Percentiles rank a stretch among this genome's conserved stretches.
phyloP scores from a whole-genome alignment of 2,113 vertebrate species.

The Crotalus horridus region DNA sequence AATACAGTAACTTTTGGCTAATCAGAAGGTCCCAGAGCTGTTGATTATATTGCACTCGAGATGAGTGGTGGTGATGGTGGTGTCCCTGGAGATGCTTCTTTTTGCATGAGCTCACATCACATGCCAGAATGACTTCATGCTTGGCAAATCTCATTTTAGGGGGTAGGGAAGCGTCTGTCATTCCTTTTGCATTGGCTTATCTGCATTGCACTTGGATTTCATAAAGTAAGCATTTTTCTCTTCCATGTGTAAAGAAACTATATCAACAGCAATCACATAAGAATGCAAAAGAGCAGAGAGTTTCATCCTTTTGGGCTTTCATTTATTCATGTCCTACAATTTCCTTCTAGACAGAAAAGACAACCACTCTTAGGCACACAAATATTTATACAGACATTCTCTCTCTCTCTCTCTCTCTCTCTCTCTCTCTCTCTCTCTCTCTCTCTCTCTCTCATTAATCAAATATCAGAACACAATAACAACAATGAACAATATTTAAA shows the following conservation, averaged over 20 bases:
- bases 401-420: no score
- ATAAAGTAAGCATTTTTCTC: neutral
- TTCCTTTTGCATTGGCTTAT: neutral
- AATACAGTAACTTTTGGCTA: neutral
- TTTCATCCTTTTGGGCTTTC: neutral
- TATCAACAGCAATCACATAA: neutral
- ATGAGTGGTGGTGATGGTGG: neutral
- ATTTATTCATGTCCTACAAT: neutral
- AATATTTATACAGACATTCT: neutral
- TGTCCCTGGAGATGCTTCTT: neutral
- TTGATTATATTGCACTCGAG: neutral
- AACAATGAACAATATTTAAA: neutral
- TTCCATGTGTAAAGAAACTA: neutral
- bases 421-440: no score
- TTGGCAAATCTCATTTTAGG: neutral
- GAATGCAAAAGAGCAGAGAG: neutral
- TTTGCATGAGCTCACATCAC: neutral
- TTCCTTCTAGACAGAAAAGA: neutral
- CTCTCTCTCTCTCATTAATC: neutral
- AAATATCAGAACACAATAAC: neutral
- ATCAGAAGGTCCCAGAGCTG: neutral
- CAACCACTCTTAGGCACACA: neutral
- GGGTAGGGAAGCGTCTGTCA: neutral
- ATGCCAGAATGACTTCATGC: conserved; percentile 11
- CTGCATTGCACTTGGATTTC: neutral